Conservation (phyloP, 2,888 invertebrate species). For the Gerris lacustris region DNA sequence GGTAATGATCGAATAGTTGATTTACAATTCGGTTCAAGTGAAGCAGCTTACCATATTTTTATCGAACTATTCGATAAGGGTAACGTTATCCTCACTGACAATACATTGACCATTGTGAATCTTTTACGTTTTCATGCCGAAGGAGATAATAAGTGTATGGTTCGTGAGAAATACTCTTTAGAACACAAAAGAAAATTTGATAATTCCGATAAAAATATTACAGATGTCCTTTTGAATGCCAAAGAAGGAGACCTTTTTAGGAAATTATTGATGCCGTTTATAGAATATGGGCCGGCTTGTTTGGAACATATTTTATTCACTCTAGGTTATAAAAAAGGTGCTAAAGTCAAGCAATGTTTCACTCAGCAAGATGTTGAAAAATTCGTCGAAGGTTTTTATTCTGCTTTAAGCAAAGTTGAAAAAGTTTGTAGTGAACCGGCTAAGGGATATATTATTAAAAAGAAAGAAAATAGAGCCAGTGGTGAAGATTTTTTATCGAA, state of each 20-base stretch:
- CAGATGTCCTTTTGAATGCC: conserved; percentile 47
- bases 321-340: conserved; percentile 45
- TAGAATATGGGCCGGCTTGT: conserved; percentile 80
- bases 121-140: conserved; percentile 85
- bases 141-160: conserved; percentile 53
- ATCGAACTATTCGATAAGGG: conserved; percentile 91
- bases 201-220: conserved; percentile 43
- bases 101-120: conserved; percentile 77
- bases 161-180: neutral
- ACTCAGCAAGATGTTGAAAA: neutral
- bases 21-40: conserved; percentile 85
- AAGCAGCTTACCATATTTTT: conserved; percentile 89
- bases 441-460: conserved; percentile 69
- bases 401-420: neutral
- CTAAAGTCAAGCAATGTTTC: neutral
- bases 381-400: neutral
- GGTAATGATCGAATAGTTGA: conserved; percentile 90
- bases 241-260: conserved; percentile 65
- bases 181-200: neutral
- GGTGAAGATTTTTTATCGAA: conserved; percentile 58
- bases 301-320: conserved; percentile 78
- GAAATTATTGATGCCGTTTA: conserved; percentile 50
- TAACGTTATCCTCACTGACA: conserved; percentile 88
- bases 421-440: conserved; percentile 18
- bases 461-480: conserved; percentile 37